Evolutionary conservation across 2,113 vertebrate species (phyloP), one percentile per base, ranked within the genome.

Genomic region (Sturnus vulgaris): DNA sequence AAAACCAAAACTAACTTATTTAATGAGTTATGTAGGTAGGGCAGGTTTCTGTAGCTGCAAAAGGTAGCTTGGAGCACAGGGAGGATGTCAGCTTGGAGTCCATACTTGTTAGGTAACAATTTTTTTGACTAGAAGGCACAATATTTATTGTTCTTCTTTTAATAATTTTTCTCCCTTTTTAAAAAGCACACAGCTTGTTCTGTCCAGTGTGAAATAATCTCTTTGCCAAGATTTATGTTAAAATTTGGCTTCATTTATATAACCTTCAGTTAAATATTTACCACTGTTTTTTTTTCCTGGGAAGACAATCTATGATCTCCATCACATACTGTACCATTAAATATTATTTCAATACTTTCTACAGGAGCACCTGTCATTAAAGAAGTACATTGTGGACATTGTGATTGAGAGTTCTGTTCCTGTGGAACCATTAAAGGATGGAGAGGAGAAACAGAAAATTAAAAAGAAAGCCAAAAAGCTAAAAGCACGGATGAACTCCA

Each of bases 381-480:
- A 99, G 97, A 99, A 99, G 95, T 99, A 99, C 95, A 98, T 99
- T 40, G 97, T 99, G 95, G 99, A 99, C 77, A 98, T 99, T 80
- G 96, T 99, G 95, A 96, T 98, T 15, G 99, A 99, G 98, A 98
- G 97, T 95, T 97, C 98, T 5, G 98, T 98, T 78, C 97, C 98
- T 42, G 92, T 97, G 42, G 99, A 99, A 90, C 97, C 97, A 11
- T 23, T 97, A 44, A 99, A 99, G 95, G 98, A 99, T 64, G 98
- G 97, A 52, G 99, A 99, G 60, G 99, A 99, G 91, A 98, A 98
- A 44, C 99, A 99, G 87, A 99, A 99, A 97, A 98, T 98, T 20
- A 98, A 98, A 83, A 99, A 99, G 97, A 99, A 99, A 93, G 98
- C 98, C 35, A 99, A 99, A 97, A 99, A 99, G 94, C 98, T 99